Evolutionary conservation across 2,113 vertebrate genomes (phyloP).

Genomic region (Sebastes fasciatus): DNA sequence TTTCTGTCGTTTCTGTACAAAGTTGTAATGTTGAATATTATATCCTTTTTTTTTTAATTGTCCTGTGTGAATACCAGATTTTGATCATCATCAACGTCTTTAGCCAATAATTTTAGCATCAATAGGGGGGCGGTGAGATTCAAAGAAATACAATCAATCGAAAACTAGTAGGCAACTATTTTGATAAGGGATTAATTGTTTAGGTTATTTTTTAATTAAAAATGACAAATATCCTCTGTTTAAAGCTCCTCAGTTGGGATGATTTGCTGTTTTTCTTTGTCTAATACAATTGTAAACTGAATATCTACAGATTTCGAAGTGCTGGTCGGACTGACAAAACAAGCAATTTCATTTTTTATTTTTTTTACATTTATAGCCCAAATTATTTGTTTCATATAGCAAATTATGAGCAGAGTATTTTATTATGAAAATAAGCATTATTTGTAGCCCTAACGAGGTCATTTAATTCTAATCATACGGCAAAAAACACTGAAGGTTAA

Average conservation of each 20-base stretch:
- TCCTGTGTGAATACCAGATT: background rate
- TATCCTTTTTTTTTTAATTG: conserved; percentile 1
- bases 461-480: background rate
- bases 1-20: conserved; percentile 36
- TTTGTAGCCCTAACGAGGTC: background rate
- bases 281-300: background rate
- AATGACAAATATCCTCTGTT: background rate
- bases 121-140: background rate
- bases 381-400: background rate
- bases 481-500: background rate
- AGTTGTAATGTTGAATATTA: conserved; percentile 22
- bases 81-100: background rate
- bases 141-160: background rate
- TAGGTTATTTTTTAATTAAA: background rate
- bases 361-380: background rate
- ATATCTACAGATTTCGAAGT: background rate
- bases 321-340: background rate
- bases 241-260: background rate
- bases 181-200: background rate
- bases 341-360: background rate
- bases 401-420: background rate
- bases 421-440: background rate
- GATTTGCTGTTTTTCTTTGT: background rate
- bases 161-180: background rate
- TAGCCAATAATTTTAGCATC: background rate